phyloP scores from a whole-genome alignment of 2,888 invertebrate genomes.

The Tetheella fluctuosa region DNA sequence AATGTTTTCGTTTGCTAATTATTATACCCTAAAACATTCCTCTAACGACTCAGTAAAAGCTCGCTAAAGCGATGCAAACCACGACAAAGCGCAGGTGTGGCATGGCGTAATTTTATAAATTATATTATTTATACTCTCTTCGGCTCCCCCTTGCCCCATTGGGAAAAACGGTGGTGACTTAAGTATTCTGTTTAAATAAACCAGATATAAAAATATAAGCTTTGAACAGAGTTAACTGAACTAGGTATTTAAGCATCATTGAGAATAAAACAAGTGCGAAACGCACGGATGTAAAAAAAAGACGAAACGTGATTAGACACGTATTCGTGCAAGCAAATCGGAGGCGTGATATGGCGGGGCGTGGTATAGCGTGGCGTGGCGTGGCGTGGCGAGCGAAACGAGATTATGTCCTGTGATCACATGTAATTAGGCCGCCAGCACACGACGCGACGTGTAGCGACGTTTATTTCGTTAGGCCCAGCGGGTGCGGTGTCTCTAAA shows the following conservation, averaged over 20 bases:
- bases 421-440: background rate
- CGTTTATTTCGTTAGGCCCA: background rate
- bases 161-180: background rate
- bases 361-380: background rate
- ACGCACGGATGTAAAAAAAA: too few relatives aligned
- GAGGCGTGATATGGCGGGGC: background rate
- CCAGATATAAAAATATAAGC: background rate
- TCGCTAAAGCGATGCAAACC: background rate
- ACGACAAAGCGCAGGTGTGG: background rate
- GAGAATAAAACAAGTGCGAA: background rate
- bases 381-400: background rate
- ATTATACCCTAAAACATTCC: background rate
- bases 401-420: background rate
- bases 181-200: too few relatives aligned
- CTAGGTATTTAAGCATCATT: background rate
- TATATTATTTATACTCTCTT: background rate
- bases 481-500: slow-evolving; percentile 15
- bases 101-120: background rate
- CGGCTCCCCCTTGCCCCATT: background rate
- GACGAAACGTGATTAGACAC: background rate
- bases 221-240: too few relatives aligned
- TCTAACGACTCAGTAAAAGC: background rate
- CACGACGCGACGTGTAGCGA: background rate
- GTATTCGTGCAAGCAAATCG: background rate
- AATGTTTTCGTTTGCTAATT: slow-evolving; percentile 5